These are phyloP conservation scores for Neomorphus geoffroyi DNA, from an alignment of 2,797 vertebrate species.

Conservation along the genomic window DNA sequence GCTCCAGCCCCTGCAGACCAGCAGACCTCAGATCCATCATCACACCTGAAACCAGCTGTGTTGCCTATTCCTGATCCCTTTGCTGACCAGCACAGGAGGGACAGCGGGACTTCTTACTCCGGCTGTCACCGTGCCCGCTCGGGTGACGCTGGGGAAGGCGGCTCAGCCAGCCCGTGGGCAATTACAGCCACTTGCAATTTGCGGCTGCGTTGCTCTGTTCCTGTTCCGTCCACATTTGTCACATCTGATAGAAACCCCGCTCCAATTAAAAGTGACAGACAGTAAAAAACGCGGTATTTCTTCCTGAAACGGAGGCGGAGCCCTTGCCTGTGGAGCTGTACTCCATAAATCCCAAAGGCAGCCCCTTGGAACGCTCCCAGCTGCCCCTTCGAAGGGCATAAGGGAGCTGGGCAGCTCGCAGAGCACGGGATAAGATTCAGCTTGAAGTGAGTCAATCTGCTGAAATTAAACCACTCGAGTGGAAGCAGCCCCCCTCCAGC, in stretches of 20 bases:
- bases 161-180: rapidly evolving
- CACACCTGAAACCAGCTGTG: background rate
- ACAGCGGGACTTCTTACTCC: background rate
- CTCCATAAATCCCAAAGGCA: background rate
- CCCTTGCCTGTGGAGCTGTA: background rate
- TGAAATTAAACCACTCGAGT: background rate
- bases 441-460: background rate
- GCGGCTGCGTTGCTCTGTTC: background rate
- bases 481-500: background rate
- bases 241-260: background rate
- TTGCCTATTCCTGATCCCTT: too few species aligned
- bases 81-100: background rate
- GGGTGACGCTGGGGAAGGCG: rapidly evolving
- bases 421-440: background rate
- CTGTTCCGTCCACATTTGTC: background rate
- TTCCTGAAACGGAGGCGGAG: background rate
- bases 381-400: background rate
- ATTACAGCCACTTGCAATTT: background rate
- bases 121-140: background rate
- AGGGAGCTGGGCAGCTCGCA: background rate
- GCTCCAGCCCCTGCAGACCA: too few species aligned
- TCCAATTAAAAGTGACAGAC: background rate
- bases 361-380: background rate
- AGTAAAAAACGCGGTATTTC: background rate
- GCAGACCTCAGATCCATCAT: too few species aligned